A percentile compares a stretch with the other conserved stretches of the same genome.
Evolutionary conservation across 2,888 invertebrate species (phyloP).

Genomic region (Acholoe squamosa): DNA sequence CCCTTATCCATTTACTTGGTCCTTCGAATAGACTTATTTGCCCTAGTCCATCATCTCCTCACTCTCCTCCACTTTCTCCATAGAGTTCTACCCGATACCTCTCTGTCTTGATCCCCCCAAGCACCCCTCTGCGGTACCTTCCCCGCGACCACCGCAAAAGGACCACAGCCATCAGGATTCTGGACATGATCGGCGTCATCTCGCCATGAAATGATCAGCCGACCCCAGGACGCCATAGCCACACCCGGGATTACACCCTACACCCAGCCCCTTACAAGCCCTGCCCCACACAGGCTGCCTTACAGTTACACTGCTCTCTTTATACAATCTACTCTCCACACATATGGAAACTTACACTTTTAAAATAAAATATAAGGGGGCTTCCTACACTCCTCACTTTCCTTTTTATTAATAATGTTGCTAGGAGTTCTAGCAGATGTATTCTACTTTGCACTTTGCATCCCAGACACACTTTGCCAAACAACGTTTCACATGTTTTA

Average conservation of each 20-base stretch:
- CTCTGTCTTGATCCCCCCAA: neutral
- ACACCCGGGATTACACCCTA: neutral
- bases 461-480: no score
- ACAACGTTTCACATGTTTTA: no score
- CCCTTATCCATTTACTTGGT: neutral
- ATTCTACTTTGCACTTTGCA: no score
- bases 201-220: slow-evolving; percentile 58
- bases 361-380: no score
- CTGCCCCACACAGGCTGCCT: neutral
- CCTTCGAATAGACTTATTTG: slow-evolving; percentile 5
- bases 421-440: no score
- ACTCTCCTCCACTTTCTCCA: neutral
- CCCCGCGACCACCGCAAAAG: neutral
- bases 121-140: neutral
- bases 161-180: slow-evolving; percentile 25
- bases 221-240: neutral
- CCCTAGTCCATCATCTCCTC: slow-evolving; percentile 22
- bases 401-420: no score
- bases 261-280: neutral
- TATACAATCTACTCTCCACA: neutral
- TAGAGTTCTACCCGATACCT: neutral
- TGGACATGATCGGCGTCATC: slow-evolving; percentile 26
- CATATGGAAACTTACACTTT: no score
- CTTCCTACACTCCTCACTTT: no score
- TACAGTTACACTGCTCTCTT: neutral